Evolutionary conservation across 2,113 vertebrate genomes (phyloP), one percentile per base, ranked within the genome.

Genomic region (Anoura caudifer): DNA sequence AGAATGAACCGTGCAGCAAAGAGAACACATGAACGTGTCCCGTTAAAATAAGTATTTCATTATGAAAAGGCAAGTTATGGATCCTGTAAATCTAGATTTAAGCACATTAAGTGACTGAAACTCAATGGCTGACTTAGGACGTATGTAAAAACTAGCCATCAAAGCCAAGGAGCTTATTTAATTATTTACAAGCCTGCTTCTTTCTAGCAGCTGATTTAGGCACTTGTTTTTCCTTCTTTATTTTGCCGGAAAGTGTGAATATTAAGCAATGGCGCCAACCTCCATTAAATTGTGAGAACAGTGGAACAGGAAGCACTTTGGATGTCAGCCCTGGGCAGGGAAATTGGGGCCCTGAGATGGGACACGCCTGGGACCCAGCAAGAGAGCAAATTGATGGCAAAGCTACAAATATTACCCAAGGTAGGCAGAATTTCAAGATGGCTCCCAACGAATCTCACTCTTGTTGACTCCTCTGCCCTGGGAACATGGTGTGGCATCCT

Each of bases 21-120:
- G 24, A 80, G 54, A 79, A 65, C 3, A 28, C 43, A 43, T 28
- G n/a, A 92, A 31, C 11, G 3, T 36, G 4, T 38, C 28, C 70
- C 63, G 11, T 20, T 87, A 90, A 70, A 96, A 56, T 31, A 87
- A 81, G 59, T 24, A 19, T 94, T 93, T 87, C 88, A 8, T 87
- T 36, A 72, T 61, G 24, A 69, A 87, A 92, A 72, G 41, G 87
- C 20, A 69, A 69, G 85, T 73, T 85, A 69, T 43, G 59, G 82
- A 61, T 70, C 73, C 80, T 75, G 7, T 94, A 93, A 93, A 91
- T 59, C 83, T 75, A 80, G 52, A n/a, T 75, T 47, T 84, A 77
- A 95, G 70, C n/a, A 81, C 9, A 80, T 56, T 41, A 17, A 84
- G 38, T 70, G 38, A 85, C 83, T 81, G 72, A 95, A 92, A 91